These are phyloP conservation scores for Lycodopsis pacificus DNA, from an alignment of 2,797 vertebrate species.

Conservation along the genomic window DNA sequence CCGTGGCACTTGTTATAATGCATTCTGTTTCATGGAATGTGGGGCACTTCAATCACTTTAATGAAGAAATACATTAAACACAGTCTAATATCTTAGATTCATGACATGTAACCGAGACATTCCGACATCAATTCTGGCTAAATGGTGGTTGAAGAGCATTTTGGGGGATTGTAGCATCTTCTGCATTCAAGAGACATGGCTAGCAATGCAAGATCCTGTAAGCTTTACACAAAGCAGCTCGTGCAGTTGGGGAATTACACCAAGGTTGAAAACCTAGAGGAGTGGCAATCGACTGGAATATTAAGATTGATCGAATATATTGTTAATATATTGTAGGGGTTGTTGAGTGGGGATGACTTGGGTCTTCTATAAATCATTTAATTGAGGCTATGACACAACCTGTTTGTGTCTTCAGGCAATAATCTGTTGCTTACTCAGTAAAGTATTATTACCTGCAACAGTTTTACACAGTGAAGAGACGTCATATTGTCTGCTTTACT, in stretches of 20 bases:
- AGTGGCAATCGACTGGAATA: not conserved
- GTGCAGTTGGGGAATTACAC: not conserved
- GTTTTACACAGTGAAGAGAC: not conserved
- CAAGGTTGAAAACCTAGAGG: not conserved
- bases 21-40: conserved; percentile 16
- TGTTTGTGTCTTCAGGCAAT: not conserved
- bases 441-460: not conserved
- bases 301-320: not conserved
- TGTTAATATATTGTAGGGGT: not conserved
- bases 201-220: not conserved
- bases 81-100: conserved; percentile 10
- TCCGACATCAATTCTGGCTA: conserved; percentile 11
- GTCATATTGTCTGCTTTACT: not conserved
- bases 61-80: conserved; percentile 21
- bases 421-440: not conserved
- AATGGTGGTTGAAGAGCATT: conserved; percentile 16
- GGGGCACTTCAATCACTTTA: conserved; percentile 23
- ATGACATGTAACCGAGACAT: not conserved
- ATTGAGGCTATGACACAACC: not conserved
- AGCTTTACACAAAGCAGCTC: conserved; percentile 3
- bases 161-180: not conserved
- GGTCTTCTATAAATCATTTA: not conserved
- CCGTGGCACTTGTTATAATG: conserved; percentile 6
- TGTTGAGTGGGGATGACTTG: not conserved
- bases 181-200: conserved; percentile 4